Conservation (phyloP, 2,888 invertebrate genomes). For the Anorthoa munda region DNA sequence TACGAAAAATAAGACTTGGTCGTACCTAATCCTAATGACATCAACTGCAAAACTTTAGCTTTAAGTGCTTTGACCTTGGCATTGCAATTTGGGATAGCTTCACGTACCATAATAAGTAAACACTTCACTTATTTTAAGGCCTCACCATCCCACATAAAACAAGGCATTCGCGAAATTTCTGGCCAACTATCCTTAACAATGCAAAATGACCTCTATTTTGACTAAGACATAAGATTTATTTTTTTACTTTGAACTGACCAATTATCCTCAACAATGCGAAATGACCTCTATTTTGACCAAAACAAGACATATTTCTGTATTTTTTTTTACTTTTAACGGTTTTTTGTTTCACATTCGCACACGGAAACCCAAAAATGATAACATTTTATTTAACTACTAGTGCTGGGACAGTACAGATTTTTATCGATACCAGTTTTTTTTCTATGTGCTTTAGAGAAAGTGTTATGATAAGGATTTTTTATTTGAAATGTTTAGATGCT, state of each 20-base stretch:
- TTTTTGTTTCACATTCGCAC: conserved; percentile 67
- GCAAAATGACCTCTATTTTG: conserved; percentile 62
- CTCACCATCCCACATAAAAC: conserved; percentile 45
- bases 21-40: background rate
- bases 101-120: conserved; percentile 10
- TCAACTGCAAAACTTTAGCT: background rate
- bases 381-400: conserved; percentile 70
- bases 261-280: conserved; percentile 47
- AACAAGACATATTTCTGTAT: conserved; percentile 50
- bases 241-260: conserved; percentile 44
- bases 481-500: conserved; percentile 36
- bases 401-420: conserved; percentile 64
- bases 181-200: conserved; percentile 26
- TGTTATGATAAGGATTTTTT: conserved; percentile 19
- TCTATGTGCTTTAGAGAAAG: conserved; percentile 33
- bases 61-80: conserved; percentile 27
- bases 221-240: conserved; percentile 49
- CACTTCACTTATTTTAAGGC: conserved; percentile 41
- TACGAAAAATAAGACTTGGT: too few relatives aligned
- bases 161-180: conserved; percentile 42
- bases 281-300: conserved; percentile 58
- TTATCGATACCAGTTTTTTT: conserved; percentile 60
- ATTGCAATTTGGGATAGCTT: conserved; percentile 19
- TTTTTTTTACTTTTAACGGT: conserved; percentile 47
- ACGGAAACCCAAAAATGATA: conserved; percentile 80